Evolutionary conservation across 2,888 invertebrate genomes (phyloP), one percentile per base, ranked within the genome.

Genomic region (Pseudolycoriella hygida): DNA sequence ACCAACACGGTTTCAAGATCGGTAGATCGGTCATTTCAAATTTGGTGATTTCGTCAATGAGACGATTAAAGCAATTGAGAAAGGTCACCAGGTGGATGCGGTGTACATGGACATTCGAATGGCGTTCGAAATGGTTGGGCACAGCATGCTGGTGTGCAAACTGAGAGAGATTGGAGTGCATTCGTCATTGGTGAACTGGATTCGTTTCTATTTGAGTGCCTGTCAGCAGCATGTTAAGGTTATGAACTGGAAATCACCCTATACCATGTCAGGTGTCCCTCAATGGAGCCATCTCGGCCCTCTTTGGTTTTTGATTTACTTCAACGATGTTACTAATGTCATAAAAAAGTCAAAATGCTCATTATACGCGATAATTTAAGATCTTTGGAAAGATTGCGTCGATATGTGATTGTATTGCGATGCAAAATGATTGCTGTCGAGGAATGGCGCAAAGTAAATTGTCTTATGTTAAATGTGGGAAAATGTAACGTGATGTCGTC

Each of bases 251-350:
- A 38, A 38, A 8, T 38, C 38, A n/a, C 10, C 10, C 8, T 15
- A 38, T 38, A n/a, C 38, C 6, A 12, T n/a, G 38, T 38, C 38
- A 46, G 37, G n/a, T 42, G 42, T 42, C 42, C 38, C 6, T 46
- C 42, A 1, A 46, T 32, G n/a, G 14, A 30, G 11, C 30, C 18
- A 11, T n/a, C 38, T 38, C n/a, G 38, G 38, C 8, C 38, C 38
- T 6, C n/a, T 38, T 10, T 38, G 10, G 14, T 38, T 38, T 38
- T n/a, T 38, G 6, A 8, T 38, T 6, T 15, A n/a, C 14, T 8
- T 38, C 8, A 38, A 38, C 17, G 38, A 38, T 38, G n/a, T 38
- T 8, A 15, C 8, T 15, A n/a, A 38, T n/a, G 14, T 38, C n/a
- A 8, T 38, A 14, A 38, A 38, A 38, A 15, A 10, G 31, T 10